A percentile compares a stretch with the other conserved stretches of the same genome.
Conservation (phyloP, 2,113 vertebrate genomes). For the Peromyscus leucopus region DNA sequence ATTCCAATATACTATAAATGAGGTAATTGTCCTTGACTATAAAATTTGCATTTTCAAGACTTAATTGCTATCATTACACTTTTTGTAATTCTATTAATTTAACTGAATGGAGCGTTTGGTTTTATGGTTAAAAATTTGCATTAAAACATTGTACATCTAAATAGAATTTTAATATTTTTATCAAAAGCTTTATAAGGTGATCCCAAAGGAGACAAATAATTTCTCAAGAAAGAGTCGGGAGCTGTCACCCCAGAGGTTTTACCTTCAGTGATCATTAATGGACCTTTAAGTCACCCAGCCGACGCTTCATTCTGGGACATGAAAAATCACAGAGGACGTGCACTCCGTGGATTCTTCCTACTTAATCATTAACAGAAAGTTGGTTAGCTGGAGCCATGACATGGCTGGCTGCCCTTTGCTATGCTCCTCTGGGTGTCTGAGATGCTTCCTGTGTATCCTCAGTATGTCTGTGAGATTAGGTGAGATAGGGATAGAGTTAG, state of each 20-base stretch:
- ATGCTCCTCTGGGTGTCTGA: neutral
- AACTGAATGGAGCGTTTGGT: conserved; percentile 98
- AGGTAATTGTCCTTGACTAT: conserved; percentile 99
- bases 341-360: neutral
- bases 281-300: conserved; percentile 76
- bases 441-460: neutral
- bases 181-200: conserved; percentile 84
- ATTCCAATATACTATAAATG: conserved; percentile 99
- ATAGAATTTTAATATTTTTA: conserved; percentile 92
- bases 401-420: neutral
- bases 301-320: conserved; percentile 55
- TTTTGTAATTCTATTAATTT: conserved; percentile 99
- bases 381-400: neutral
- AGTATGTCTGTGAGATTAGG: neutral
- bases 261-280: conserved; percentile 83
- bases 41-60: conserved; percentile 99
- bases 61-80: conserved; percentile 99
- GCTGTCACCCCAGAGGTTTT: conserved; percentile 85
- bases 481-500: neutral
- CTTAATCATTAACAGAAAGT: conserved; percentile 72
- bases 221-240: conserved; percentile 83
- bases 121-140: conserved; percentile 99
- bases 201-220: conserved; percentile 86
- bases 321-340: conserved; percentile 15
- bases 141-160: conserved; percentile 97